These are phyloP conservation scores for Macquaria ambigua DNA, from an alignment of 2,113 vertebrate genomes.

Conservation along the genomic window DNA sequence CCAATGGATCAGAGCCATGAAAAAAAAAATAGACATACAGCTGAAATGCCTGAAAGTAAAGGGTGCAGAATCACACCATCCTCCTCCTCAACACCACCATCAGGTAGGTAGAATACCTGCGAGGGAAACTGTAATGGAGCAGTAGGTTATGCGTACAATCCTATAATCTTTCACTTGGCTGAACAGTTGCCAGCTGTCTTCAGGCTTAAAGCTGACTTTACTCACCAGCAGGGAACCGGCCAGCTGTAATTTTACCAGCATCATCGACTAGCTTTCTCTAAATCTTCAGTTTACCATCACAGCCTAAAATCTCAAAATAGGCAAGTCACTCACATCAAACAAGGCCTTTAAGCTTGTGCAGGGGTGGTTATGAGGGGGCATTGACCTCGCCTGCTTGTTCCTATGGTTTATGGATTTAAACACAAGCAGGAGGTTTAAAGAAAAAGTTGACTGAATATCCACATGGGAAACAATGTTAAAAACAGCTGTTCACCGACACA, in stretches of 20 bases:
- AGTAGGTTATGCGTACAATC: slow-evolving; percentile 20
- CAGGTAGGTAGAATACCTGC: slow-evolving; percentile 30
- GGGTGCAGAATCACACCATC: background rate
- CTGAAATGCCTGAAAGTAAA: slow-evolving; percentile 12
- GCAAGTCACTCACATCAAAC: background rate
- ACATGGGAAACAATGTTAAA: background rate
- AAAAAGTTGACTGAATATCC: background rate
- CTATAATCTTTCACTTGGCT: slow-evolving; percentile 39
- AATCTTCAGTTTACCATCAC: slow-evolving; percentile 26
- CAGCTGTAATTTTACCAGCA: slow-evolving; percentile 13
- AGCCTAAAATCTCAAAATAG: slow-evolving; percentile 11
- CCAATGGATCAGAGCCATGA: background rate
- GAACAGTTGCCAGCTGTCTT: slow-evolving; percentile 45
- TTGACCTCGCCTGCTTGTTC: background rate
- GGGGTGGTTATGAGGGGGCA: background rate
- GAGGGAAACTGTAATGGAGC: slow-evolving; percentile 21
- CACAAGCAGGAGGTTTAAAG: background rate
- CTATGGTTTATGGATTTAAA: slow-evolving; percentile 10
- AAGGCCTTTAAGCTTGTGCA: background rate
- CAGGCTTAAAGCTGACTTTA: slow-evolving; percentile 45
- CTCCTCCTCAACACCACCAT: slow-evolving; percentile 19
- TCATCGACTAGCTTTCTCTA: background rate
- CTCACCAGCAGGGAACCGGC: slow-evolving; percentile 35
- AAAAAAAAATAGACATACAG: background rate
- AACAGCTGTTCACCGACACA: background rate